phyloP scores from a whole-genome alignment of 2,888 invertebrate species.

The Nebria brevicollis region DNA sequence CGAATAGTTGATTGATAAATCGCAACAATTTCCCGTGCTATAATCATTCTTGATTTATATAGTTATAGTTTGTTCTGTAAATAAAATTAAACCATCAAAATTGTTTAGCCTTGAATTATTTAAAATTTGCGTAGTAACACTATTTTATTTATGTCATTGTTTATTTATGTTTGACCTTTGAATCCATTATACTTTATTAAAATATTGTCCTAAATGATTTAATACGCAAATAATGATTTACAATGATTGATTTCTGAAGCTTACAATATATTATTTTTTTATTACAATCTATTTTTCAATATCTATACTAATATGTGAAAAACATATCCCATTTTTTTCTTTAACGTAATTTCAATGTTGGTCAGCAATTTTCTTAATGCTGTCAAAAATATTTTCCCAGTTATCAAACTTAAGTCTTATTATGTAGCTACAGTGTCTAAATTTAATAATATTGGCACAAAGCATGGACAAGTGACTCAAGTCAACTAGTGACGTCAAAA shows the following conservation, averaged over 20 bases:
- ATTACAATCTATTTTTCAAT: slow-evolving; percentile 16
- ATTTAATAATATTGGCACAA: slow-evolving; percentile 16
- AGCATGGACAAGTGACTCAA: slow-evolving; percentile 7
- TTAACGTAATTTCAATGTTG: slow-evolving; percentile 27
- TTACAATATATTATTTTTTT: neutral
- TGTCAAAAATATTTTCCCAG: slow-evolving; percentile 2
- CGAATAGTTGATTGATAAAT: neutral
- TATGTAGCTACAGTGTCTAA: slow-evolving; percentile 28
- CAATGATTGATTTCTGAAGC: neutral
- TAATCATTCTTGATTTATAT: too few species aligned
- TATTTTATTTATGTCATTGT: too few species aligned
- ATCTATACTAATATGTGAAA: slow-evolving; percentile 31
- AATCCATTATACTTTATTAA: neutral
- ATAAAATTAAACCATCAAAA: too few species aligned
- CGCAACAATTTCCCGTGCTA: neutral
- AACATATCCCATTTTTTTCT: slow-evolving; percentile 43
- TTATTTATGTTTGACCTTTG: too few species aligned
- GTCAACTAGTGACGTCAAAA: too few species aligned
- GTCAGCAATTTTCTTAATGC: slow-evolving; percentile 5
- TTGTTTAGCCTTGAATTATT: too few species aligned
- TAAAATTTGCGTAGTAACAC: too few species aligned
- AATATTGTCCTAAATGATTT: neutral
- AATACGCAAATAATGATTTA: neutral
- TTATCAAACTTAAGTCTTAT: slow-evolving; percentile 25
- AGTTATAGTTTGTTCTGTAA: neutral